These are phyloP conservation scores for Caenorhabditis sp. DNA, from an alignment of 2,888 invertebrate species.

Conservation along the genomic window DNA sequence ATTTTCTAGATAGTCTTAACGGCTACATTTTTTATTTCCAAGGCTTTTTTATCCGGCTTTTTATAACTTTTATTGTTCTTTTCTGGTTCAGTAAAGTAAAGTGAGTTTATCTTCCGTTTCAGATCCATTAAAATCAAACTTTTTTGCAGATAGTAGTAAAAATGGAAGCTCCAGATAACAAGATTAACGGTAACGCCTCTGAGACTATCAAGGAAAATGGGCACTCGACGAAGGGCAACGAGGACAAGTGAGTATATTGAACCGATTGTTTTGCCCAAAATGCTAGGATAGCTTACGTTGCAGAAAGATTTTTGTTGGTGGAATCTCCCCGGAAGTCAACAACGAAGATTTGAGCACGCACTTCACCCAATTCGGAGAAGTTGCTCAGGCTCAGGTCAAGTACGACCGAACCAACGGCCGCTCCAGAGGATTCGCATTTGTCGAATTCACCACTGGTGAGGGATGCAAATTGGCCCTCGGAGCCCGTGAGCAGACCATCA, in stretches of 20 bases:
- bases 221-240: constrained; percentile 71
- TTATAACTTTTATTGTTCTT: constrained; percentile 57
- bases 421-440: constrained; percentile 79
- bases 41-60: constrained; percentile 63
- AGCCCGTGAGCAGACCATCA: constrained; percentile 76
- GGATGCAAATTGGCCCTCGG: constrained; percentile 75
- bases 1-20: constrained; percentile 71
- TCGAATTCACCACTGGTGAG: constrained; percentile 78
- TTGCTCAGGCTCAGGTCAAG: constrained; percentile 77
- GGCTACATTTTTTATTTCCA: constrained; percentile 67
- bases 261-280: neutral
- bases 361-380: constrained; percentile 78
- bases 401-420: constrained; percentile 78
- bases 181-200: constrained; percentile 64
- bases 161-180: constrained; percentile 70
- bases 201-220: constrained; percentile 70
- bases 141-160: constrained; percentile 54
- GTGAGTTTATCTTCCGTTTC: constrained; percentile 33
- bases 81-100: constrained; percentile 61
- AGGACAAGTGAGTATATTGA: constrained; percentile 66
- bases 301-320: constrained; percentile 80
- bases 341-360: constrained; percentile 77
- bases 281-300: neutral
- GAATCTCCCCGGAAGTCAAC: constrained; percentile 78
- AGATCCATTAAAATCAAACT: neutral